Base-by-base conservation (phyloP, 2,113 vertebrate genomes). In the Dolichotis patagonum region DNA sequence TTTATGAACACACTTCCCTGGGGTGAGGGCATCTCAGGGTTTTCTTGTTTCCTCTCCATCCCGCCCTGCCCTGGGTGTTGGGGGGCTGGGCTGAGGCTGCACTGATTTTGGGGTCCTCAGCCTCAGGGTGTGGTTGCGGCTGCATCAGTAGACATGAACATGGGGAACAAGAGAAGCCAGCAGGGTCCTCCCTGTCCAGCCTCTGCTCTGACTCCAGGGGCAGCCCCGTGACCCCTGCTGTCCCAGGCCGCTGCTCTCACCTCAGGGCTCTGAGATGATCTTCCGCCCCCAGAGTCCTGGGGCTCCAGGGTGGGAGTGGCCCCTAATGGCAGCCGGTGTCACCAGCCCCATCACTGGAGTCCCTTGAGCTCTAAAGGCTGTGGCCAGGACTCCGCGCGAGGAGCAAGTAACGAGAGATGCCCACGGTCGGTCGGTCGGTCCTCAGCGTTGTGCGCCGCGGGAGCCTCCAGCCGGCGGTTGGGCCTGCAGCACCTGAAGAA, bases 141-240 rank as follows among this genome's bases (percentile, higher is more conserved):
- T 38, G 5, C 7, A 4, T 2, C 7, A 7, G 58, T n/a, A 46
- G 73, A 67, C 54, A 52, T 19, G 24, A 19, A 38, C 3, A 0
- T 1, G 8, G 7, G 28, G 46, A 38, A 35, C 16, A 19, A 46
- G 63, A 54, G 63, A 54, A 41, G 82, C 10, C 49, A 14, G 73
- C 22, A 78, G 30, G 14, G 32, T 35, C 30, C 62, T 54, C 28
- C 82, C 46, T 49, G 20, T 13, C 43, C 3, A 26, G 20, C 35
- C 46, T 17, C 30, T 52, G 28, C 63, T 56, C 24, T 38, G 85
- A 28, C 49, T 28, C 3, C 24, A 43, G 11, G 22, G 7, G 13
- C 43, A 1, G 38, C 3, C 32, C 6, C 30, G 28, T 0, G 13
- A 24, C 7, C n/a, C 24, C 28, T 35, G 58, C 58, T 73, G 14